Evolutionary conservation across 2,113 vertebrate genomes (phyloP).

Genomic region (human): DNA sequence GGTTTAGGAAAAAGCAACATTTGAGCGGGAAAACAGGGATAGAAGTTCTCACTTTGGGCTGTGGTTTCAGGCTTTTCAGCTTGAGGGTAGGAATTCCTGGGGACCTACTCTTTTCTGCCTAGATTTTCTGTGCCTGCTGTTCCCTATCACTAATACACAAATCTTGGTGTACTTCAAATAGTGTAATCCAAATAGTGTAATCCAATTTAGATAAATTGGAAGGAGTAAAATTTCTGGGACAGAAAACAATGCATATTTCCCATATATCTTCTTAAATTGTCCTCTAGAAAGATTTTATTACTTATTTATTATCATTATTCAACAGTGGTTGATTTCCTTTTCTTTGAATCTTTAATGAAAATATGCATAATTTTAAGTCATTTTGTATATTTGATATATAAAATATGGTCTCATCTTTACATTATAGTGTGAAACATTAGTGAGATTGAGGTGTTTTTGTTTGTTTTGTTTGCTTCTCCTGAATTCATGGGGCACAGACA

Average conservation of each 20-base stretch:
- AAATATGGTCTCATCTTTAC: neutral
- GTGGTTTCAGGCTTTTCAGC: too few species aligned
- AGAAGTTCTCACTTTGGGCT: too few species aligned
- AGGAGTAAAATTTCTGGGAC: neutral
- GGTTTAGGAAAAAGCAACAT: too few species aligned
- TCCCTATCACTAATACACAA: neutral
- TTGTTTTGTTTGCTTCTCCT: neutral
- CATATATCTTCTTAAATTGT: neutral
- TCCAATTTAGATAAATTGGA: neutral
- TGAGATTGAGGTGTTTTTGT: neutral
- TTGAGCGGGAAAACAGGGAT: too few species aligned
- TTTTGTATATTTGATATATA: neutral
- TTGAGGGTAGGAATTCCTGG: too few species aligned
- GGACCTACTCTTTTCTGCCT: too few species aligned
- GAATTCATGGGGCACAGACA: neutral
- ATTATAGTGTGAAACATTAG: neutral
- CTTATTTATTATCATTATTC: neutral
- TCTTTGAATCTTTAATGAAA: neutral
- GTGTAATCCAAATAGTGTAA: neutral
- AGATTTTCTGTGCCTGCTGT: too few species aligned
- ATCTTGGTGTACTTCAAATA: neutral
- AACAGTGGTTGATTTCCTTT: neutral
- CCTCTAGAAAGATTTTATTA: neutral
- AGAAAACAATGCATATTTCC: neutral
- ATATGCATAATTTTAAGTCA: neutral